These are phyloP conservation scores for Cynocephalus volans DNA, from an alignment of 2,113 vertebrate species.

Conservation along the genomic window DNA sequence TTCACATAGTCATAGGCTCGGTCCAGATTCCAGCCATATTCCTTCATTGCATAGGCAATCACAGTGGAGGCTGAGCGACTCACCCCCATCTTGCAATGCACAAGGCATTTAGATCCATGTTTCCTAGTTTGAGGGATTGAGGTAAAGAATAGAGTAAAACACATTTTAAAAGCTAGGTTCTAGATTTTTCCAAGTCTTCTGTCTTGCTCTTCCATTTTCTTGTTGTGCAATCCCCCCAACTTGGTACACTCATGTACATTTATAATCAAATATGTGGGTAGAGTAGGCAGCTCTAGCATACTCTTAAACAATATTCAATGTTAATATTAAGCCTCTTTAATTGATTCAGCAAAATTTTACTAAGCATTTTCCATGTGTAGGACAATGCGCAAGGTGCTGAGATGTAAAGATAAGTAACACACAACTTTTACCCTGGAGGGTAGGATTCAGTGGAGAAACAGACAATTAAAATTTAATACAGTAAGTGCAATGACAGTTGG, in stretches of 20 bases:
- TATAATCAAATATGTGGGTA: not conserved
- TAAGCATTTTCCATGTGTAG: constrained; percentile 43
- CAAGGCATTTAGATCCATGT: constrained; percentile 97
- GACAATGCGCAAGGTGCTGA: not conserved
- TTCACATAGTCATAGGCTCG: constrained; percentile 97
- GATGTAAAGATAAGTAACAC: constrained; percentile 33
- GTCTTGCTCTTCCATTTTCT: not conserved
- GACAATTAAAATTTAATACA: constrained; percentile 15
- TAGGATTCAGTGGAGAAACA: constrained; percentile 18
- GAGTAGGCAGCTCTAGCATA: not conserved
- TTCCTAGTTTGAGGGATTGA: constrained; percentile 89
- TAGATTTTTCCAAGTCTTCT: constrained; percentile 43
- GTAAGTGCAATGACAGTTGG: constrained; percentile 12
- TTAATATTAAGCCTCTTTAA: constrained; percentile 57
- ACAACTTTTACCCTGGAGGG: not conserved
- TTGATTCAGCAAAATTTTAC: constrained; percentile 58
- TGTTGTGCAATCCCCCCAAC: not conserved
- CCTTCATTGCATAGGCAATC: constrained; percentile 99
- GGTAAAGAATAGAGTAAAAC: not conserved
- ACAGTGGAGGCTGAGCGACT: constrained; percentile 98
- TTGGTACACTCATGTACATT: not conserved
- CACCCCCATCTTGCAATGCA: constrained; percentile 99
- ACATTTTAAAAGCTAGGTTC: constrained; percentile 49
- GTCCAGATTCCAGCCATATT: constrained; percentile 98
- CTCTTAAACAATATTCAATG: constrained; percentile 12